Evolutionary conservation across 1,140 invertebrate species (phyloP).

Genomic region (Leptinotarsa texana): DNA sequence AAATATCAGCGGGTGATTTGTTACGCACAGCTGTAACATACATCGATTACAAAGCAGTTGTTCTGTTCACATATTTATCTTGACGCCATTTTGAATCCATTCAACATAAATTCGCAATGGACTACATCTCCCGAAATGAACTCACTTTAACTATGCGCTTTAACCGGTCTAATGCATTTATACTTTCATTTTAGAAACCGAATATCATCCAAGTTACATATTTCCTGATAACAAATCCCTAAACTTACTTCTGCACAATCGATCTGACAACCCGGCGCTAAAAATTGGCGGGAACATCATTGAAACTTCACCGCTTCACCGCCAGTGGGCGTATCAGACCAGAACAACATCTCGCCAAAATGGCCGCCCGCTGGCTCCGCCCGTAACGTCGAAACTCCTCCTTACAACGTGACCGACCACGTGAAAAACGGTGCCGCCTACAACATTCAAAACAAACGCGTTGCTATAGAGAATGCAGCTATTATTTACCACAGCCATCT

Average conservation of each 20-base stretch:
- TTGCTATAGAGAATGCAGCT: conserved; percentile 33
- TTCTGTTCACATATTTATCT: not conserved
- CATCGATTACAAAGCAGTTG: not conserved
- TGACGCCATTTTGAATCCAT: not conserved
- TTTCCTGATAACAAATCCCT: too few relatives aligned
- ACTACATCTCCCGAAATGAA: too few relatives aligned
- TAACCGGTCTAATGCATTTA: too few relatives aligned
- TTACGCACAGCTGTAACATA: not conserved
- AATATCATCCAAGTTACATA: too few relatives aligned
- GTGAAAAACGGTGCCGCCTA: conserved; percentile 30
- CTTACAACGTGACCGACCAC: conserved; percentile 29
- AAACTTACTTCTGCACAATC: too few relatives aligned
- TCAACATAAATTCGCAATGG: not conserved
- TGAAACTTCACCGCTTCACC: not conserved
- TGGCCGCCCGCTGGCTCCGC: conserved; percentile 34
- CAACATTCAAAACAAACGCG: conserved; percentile 23
- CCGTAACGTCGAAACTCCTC: conserved; percentile 6
- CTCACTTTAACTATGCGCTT: too few relatives aligned
- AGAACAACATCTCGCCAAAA: conserved; percentile 32
- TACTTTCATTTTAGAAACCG: too few relatives aligned
- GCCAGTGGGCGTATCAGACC: conserved; percentile 30
- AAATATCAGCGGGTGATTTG: not conserved
- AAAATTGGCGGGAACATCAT: conserved; percentile 17
- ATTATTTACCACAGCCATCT: conserved; percentile 33
- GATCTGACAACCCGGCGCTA: not conserved